These are phyloP conservation scores for Pseudomyrmex dendroicus DNA, from an alignment of 1,140 invertebrate genomes.

Conservation along the genomic window DNA sequence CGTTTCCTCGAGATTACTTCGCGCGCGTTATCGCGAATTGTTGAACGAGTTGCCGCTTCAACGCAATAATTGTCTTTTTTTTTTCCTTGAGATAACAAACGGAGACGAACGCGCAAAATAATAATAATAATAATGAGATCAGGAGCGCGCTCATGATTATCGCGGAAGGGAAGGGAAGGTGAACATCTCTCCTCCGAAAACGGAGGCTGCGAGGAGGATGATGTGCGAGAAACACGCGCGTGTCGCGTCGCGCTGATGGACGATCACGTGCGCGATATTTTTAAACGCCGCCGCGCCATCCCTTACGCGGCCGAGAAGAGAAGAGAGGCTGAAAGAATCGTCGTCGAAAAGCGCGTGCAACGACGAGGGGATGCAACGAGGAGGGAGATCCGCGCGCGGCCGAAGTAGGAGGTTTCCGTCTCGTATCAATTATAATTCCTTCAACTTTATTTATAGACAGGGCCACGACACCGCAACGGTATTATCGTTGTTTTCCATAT, in stretches of 20 bases:
- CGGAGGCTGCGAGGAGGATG: background rate
- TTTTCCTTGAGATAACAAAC: too few relatives aligned
- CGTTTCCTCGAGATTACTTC: too few relatives aligned
- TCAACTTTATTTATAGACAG: conserved; percentile 80
- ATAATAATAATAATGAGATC: too few relatives aligned
- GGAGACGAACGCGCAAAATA: too few relatives aligned
- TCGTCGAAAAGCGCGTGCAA: conserved; percentile 68
- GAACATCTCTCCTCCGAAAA: too few relatives aligned
- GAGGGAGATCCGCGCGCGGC: background rate
- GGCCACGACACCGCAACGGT: conserved; percentile 74
- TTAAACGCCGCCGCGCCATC: conserved; percentile 67
- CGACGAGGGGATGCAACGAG: conserved; percentile 37
- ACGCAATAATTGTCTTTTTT: too few relatives aligned
- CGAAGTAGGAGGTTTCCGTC: conserved; percentile 64
- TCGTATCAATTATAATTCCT: conserved; percentile 77
- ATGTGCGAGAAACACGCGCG: background rate
- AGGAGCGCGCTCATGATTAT: too few relatives aligned
- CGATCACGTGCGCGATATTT: conserved; percentile 73
- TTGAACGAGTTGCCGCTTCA: too few relatives aligned
- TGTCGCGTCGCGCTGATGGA: conserved; percentile 29
- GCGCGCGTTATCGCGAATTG: too few relatives aligned
- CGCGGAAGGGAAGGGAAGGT: too few relatives aligned
- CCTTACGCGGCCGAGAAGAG: conserved; percentile 53
- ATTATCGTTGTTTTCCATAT: conserved; percentile 80
- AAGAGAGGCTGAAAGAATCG: conserved; percentile 52